A percentile compares a stretch with the other conserved stretches of the same genome.
Conservation (phyloP, 2,797 vertebrate species). For the Acrocephalus scirpaceus region DNA sequence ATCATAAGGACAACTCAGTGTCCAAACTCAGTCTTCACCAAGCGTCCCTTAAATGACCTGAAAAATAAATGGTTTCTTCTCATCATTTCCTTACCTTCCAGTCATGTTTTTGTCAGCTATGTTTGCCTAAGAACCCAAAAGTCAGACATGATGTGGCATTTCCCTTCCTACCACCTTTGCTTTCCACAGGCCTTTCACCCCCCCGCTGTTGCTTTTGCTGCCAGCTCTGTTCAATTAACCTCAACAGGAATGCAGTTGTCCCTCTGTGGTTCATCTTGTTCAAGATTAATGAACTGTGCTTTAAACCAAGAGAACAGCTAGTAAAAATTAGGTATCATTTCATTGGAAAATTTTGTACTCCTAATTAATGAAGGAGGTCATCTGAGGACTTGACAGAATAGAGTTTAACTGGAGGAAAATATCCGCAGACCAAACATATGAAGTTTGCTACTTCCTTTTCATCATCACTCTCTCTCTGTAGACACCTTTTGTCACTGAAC, state of each 20-base stretch:
- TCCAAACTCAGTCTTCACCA: background rate
- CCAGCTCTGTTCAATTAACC: slow-evolving; percentile 38
- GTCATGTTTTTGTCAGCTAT: background rate
- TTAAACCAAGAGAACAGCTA: slow-evolving; percentile 14
- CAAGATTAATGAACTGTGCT: slow-evolving; percentile 44
- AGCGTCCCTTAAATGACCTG: slow-evolving; percentile 4
- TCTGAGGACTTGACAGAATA: slow-evolving; percentile 13
- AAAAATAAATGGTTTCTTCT: slow-evolving; percentile 24
- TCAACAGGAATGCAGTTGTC: background rate
- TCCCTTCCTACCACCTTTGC: background rate
- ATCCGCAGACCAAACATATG: background rate
- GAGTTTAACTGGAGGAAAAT: background rate
- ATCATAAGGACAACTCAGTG: background rate
- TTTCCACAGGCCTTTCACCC: background rate
- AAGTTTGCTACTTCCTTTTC: background rate
- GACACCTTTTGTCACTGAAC: background rate
- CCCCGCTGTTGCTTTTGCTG: background rate
- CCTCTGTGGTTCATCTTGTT: slow-evolving; percentile 38
- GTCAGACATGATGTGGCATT: background rate
- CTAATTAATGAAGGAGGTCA: slow-evolving; percentile 49
- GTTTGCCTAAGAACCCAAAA: slow-evolving; percentile 27
- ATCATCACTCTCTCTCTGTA: background rate
- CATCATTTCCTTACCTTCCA: background rate
- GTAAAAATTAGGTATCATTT: slow-evolving; percentile 43
- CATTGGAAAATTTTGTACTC: slow-evolving; percentile 30